These are phyloP conservation scores for Parauchenoglanis ngamensis DNA, from an alignment of 2,797 vertebrate species.

Conservation along the genomic window DNA sequence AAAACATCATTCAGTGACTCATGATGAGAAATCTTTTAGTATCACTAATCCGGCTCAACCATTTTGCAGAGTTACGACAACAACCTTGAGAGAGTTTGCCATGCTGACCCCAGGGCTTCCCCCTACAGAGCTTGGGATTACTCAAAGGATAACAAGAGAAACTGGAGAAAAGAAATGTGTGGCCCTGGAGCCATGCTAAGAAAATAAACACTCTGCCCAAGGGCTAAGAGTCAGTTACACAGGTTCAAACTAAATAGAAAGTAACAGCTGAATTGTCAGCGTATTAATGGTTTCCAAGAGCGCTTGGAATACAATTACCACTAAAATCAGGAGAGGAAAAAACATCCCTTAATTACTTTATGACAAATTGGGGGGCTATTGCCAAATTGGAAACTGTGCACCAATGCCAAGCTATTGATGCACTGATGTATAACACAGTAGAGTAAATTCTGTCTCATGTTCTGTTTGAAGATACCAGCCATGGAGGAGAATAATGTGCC, in stretches of 20 bases:
- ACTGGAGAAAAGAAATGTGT: conserved; percentile 40
- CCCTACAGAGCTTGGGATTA: conserved; percentile 47
- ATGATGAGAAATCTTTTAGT: conserved; percentile 31
- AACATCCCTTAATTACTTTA: conserved; percentile 30
- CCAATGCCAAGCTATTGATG: conserved; percentile 23
- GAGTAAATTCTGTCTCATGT: conserved; percentile 48
- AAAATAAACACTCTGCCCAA: conserved; percentile 53
- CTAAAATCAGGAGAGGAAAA: conserved; percentile 18
- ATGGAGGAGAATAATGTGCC: conserved; percentile 37
- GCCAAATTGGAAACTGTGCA: conserved; percentile 31
- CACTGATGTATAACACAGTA: conserved; percentile 28
- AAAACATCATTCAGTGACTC: conserved; percentile 24
- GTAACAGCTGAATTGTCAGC: conserved; percentile 42
- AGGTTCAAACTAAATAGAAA: conserved; percentile 50
- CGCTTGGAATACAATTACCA: conserved; percentile 25
- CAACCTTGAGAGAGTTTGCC: conserved; percentile 34
- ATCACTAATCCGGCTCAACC: conserved; percentile 32
- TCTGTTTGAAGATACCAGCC: conserved; percentile 50
- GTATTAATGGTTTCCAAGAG: conserved; percentile 38
- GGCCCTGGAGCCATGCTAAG: conserved; percentile 37
- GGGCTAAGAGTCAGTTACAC: conserved; percentile 37
- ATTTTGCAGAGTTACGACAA: conserved; percentile 34
- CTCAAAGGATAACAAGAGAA: conserved; percentile 52
- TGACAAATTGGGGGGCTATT: conserved; percentile 37
- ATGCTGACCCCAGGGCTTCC: conserved; percentile 43